Evolutionary conservation across 1,140 invertebrate species (phyloP), one percentile per base, ranked within the genome.

Genomic region (Trachelipus rathkii): DNA sequence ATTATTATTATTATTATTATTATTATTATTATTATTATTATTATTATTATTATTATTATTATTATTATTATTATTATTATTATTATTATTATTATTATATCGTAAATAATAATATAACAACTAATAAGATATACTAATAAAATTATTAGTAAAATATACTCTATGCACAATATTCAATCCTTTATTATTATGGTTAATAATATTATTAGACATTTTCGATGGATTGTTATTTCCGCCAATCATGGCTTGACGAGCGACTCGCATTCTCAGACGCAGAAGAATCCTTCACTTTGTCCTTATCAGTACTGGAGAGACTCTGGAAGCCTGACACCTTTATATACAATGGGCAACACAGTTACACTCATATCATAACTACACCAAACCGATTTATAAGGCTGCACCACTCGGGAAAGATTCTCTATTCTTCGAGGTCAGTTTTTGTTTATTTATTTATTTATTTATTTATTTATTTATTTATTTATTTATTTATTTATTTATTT

Each of bases 171-270:
- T 33, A 6, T 33, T 33, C 6, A 33, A 33, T 33, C 33, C 33
- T 33, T 33, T 33, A 33, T 33, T 33, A 33, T 33, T 33, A 33
- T 33, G 1, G 6, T 33, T 33, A 33, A 3, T 3, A 33, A 3
- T 80, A 77, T 78, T 85, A 86, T 15, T 84, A 94, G 93, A 93
- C 95, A 84, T 97, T 97, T 83, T 96, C 94, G 1, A 95, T 97
- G 92, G 95, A 97, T 83, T 96, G 95, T 84, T 98, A 98, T 84
- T 97, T 98, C 84, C 89, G 96, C 10, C 94, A 95, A 84, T 90
- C 90, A 44, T 93, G 94, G 93, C 87, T 91, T 10, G 94, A 95
- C 84, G 88, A 90, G 33, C 88, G 94, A 1, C 86, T 96, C 0
- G 93, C 92, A 73, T 95, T 95, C 83, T 85, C 88, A 70, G 88